A percentile compares a stretch with the other conserved stretches of the same genome.
Conservation (phyloP, 2,113 vertebrate genomes). For the Apteryx owenii region DNA sequence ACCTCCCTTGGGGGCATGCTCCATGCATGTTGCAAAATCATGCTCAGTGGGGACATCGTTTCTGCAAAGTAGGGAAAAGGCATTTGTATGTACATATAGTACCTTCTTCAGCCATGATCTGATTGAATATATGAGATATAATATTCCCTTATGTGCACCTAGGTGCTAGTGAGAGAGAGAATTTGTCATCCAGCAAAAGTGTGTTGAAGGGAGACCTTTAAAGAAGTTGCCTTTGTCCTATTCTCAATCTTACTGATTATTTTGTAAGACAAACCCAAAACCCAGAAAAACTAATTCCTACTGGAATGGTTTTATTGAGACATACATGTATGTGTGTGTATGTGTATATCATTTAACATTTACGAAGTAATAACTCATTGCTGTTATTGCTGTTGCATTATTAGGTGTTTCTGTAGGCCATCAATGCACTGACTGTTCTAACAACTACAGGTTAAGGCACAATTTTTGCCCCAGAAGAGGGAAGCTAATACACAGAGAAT, state of each 20-base stretch:
- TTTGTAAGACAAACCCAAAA: not conserved
- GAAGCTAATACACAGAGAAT: not conserved
- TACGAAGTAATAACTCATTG: not conserved
- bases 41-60: not conserved
- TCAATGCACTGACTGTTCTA: not conserved
- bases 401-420: not conserved
- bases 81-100: not conserved
- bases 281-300: not conserved
- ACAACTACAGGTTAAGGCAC: not conserved
- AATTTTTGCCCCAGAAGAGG: not conserved
- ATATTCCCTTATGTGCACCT: not conserved
- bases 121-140: not conserved
- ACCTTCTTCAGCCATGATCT: too few relatives aligned
- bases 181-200: not conserved
- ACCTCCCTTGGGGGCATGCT: not conserved
- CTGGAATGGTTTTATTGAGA: not conserved
- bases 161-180: not conserved
- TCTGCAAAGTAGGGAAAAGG: not conserved
- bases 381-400: not conserved
- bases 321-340: rapidly evolving
- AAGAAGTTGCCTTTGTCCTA: not conserved
- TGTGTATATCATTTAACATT: not conserved
- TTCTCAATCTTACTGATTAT: not conserved
- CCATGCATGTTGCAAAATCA: not conserved
- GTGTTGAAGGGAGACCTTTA: not conserved